Evolutionary conservation across 92 coral and sea anemone genomes (phyloP), one percentile per base, ranked within the genome.

Genomic region (Bergia sp.): DNA sequence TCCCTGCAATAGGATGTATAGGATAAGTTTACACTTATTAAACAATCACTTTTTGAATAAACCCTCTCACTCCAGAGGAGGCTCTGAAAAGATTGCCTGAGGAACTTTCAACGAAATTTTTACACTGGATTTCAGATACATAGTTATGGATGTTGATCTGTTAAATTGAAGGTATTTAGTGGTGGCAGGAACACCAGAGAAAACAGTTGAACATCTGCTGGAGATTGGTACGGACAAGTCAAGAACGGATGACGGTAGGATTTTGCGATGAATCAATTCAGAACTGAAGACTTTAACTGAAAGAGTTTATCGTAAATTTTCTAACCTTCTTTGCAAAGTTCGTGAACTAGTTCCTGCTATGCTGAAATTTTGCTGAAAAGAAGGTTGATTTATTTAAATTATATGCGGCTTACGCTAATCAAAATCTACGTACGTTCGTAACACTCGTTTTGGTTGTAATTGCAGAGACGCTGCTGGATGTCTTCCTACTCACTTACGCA

Each of bases 171-270:
- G 98, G 88, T 95, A 95, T 79, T 90, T 94, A 20, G 99, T 97
- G 0, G 92, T 94, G 91, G 96, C 98, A 2, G 99, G 99, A 3
- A 93, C 96, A 11, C 96, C 98, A 3, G 95, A 91, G 50, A 97
- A 96, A 75, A 95, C 92, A 91, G 90, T 95, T 37, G 99, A 97
- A 85, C 93, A 97, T 91, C 92, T 97, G 20, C 79, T 97, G 49
- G 96, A 97, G 88, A 89, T 91, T 71, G 90, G 95, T 43, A 89
- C 94, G 13, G 98, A 95, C 76, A 91, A 91, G 44, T 77, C 92
- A 42, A 92, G 88, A 37, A 89, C 82, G 20, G 75, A 78, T 77
- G 92, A 92, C 53, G 91, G 96, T 91, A 86, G 89, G 86, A 55
- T 16, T 21, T 39, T 23, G 69, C 72, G 73, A 45, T 36, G 37